A percentile compares a stretch with the other conserved stretches of the same genome.
These are phyloP conservation scores for Australoheros scitulus DNA, from an alignment of 2,113 vertebrate species.

Conservation along the genomic window DNA sequence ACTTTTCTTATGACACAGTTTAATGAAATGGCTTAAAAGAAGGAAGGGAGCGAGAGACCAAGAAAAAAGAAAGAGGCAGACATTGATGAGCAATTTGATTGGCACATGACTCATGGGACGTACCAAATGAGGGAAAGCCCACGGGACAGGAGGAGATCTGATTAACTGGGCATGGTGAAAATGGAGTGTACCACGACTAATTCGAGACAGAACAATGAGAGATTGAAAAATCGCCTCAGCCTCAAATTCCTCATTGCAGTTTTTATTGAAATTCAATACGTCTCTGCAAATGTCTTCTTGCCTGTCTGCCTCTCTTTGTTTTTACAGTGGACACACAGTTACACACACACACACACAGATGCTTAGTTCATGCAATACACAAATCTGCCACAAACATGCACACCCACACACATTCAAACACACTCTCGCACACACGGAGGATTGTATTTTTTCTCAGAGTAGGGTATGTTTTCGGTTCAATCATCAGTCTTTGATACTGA, in stretches of 20 bases:
- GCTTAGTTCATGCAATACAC: slow-evolving; percentile 11
- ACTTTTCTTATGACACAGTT: slow-evolving; percentile 52
- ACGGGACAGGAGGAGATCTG: slow-evolving; percentile 61
- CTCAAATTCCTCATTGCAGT: slow-evolving; percentile 47
- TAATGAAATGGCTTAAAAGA: slow-evolving; percentile 56
- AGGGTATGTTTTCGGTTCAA: slow-evolving; percentile 68
- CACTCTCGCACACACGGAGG: slow-evolving; percentile 28
- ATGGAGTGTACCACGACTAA: slow-evolving; percentile 73
- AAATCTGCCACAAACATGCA: slow-evolving; percentile 15
- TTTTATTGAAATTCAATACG: slow-evolving; percentile 79
- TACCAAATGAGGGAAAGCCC: slow-evolving; percentile 68
- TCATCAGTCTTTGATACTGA: slow-evolving; percentile 73
- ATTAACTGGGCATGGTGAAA: slow-evolving; percentile 72
- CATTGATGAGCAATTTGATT: slow-evolving; percentile 78
- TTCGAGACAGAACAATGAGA: slow-evolving; percentile 64
- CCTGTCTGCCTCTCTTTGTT: slow-evolving; percentile 49
- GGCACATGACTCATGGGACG: slow-evolving; percentile 74
- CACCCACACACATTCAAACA: slow-evolving; percentile 23
- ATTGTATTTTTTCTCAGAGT: slow-evolving; percentile 46
- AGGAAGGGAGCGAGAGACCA: slow-evolving; percentile 22
- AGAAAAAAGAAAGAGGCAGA: slow-evolving; percentile 49
- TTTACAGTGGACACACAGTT: slow-evolving; percentile 40
- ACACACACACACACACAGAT: slow-evolving; percentile 33
- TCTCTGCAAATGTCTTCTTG: slow-evolving; percentile 59
- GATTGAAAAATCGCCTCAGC: slow-evolving; percentile 68